Evolutionary conservation across 2,113 vertebrate genomes (phyloP), one percentile per base, ranked within the genome.

Genomic region (Uria lomvia): DNA sequence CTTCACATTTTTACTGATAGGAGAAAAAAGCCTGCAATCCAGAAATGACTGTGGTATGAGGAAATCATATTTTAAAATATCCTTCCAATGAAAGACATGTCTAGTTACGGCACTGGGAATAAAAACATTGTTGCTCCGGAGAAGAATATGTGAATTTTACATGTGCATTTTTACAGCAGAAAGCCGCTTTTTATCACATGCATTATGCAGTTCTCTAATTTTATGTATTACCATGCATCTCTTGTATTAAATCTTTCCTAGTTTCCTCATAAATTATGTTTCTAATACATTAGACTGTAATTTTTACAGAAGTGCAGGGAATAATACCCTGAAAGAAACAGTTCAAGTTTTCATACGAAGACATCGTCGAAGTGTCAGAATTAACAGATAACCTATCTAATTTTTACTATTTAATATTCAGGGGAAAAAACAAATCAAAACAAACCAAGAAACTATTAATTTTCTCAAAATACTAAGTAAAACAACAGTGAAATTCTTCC

Each of bases 131-230:
- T 76, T 84, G 52, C 43, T 75, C 24, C 4, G 2, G 6, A 93
- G 71, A 92, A 90, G 72, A 89, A 62, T 62, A 62, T 8, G 59
- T 84, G 70, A 94, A 81, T 93, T 93, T 94, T 84, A 52, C 43
- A 72, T 65, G 52, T 88, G 27, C 34, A 86, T 85, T 96, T 87
- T 88, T 72, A 92, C n/a, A 72, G 83, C 7, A 79, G 65, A 91
- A 90, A 89, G 50, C 24, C 78, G 14, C 36, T 92, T 72, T 66
- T 95, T 95, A 88, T 78, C 34, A 92, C 22, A 86, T 40, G 49
- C 10, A 93, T 91, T 86, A 81, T 86, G 80, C 43, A 94, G 73
- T 87, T 87, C 65, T 84, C 73, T 78, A 84, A 91, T 95, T 94
- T 71, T 60, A 86, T 74, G 75, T 87, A 91, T 94, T 89, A 65